Percentiles rank a stretch among this genome's conserved stretches.
phyloP scores from a whole-genome alignment of 2,797 vertebrate genomes.

The Limosa lapponica region DNA sequence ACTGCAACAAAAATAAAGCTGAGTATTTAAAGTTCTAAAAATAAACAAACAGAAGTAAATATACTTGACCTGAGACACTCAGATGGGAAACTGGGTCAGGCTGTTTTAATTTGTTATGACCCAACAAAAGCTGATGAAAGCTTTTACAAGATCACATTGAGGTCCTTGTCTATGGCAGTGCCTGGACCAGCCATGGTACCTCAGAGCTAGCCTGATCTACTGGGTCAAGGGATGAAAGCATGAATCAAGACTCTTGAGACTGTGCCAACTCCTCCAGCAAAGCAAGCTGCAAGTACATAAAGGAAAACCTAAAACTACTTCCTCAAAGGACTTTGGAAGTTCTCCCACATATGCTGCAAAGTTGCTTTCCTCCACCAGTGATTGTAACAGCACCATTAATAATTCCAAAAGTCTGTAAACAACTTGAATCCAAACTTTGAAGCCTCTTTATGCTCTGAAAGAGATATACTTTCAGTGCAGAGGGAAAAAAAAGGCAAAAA shows the following conservation, averaged over 20 bases:
- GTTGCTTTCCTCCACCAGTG: background rate
- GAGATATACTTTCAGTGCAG: background rate
- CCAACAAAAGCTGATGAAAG: slow-evolving; percentile 50
- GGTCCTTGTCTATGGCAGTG: background rate
- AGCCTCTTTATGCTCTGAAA: background rate
- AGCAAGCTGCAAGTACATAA: background rate
- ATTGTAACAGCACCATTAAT: background rate
- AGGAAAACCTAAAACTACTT: background rate
- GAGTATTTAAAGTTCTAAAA: slow-evolving; percentile 66
- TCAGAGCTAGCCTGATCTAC: background rate
- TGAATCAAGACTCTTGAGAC: background rate
- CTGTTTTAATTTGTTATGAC: slow-evolving; percentile 50
- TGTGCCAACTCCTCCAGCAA: background rate
- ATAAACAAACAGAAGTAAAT: slow-evolving; percentile 67
- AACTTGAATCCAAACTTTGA: slow-evolving; percentile 26
- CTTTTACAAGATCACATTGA: slow-evolving; percentile 42
- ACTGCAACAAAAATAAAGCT: slow-evolving; percentile 69
- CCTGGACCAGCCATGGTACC: background rate
- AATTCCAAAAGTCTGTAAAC: background rate
- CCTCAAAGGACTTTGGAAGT: background rate
- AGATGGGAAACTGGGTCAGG: slow-evolving; percentile 35
- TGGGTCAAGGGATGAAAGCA: background rate
- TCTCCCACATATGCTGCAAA: background rate
- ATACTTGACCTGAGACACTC: slow-evolving; percentile 63
- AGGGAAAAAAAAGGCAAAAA: background rate